These are phyloP conservation scores for Spilarctia lutea DNA, from an alignment of 2,888 invertebrate species.

Conservation along the genomic window DNA sequence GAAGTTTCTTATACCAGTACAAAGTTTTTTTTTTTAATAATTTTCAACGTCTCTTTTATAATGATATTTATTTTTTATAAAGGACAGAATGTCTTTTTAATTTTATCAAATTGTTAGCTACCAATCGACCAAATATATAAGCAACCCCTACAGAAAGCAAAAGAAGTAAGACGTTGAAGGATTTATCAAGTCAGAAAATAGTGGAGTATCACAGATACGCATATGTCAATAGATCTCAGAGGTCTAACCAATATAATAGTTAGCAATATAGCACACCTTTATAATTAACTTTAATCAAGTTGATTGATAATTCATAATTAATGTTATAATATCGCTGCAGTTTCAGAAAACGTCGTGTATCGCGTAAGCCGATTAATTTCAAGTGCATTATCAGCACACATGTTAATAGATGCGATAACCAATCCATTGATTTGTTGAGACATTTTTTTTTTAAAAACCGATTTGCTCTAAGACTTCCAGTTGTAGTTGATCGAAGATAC, in stretches of 20 bases:
- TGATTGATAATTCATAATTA: background rate
- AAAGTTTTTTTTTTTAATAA: background rate
- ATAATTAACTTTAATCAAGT: background rate
- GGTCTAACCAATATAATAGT: too few species aligned
- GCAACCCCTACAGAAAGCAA: too few species aligned
- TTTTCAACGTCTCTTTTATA: background rate
- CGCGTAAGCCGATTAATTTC: constrained; percentile 27
- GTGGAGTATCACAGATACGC: too few species aligned
- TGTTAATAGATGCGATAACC: background rate
- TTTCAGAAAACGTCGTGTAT: constrained; percentile 22
- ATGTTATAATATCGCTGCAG: background rate
- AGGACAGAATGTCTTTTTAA: too few species aligned
- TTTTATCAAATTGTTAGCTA: too few species aligned
- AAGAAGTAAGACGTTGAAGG: too few species aligned
- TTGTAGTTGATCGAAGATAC: background rate
- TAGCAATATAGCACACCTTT: too few species aligned
- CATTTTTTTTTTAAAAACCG: background rate
- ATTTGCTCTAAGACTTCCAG: background rate
- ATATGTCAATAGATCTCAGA: too few species aligned
- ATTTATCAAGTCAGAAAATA: too few species aligned
- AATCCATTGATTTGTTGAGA: background rate
- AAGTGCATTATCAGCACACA: constrained; percentile 44
- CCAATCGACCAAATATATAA: too few species aligned
- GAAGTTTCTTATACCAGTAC: background rate
- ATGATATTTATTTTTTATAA: background rate